A percentile compares a stretch with the other conserved stretches of the same genome.
Conservation (phyloP, 2,113 vertebrate genomes). For the Eurystomus gularis region DNA sequence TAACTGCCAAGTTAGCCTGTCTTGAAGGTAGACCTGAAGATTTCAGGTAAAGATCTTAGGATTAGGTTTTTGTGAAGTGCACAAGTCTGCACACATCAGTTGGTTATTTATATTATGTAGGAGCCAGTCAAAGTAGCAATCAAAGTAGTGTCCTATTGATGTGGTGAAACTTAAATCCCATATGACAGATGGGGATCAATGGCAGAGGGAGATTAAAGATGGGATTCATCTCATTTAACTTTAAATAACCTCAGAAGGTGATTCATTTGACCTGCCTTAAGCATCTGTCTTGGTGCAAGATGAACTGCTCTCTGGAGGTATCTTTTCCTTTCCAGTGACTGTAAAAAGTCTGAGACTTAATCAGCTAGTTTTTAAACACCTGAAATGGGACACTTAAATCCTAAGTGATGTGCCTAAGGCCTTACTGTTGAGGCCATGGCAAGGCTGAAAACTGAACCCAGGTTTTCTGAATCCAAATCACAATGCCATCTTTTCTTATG, state of each 20-base stretch:
- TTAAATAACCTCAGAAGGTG: conserved; percentile 55
- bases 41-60: not conserved
- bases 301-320: not conserved
- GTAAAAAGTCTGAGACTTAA: not conserved
- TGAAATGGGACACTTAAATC: not conserved
- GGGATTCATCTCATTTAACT: conserved; percentile 33
- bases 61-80: not conserved
- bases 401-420: not conserved
- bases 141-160: not conserved
- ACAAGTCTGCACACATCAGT: not conserved
- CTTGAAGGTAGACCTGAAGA: not conserved
- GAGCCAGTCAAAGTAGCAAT: not conserved
- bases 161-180: not conserved
- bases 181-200: conserved; percentile 43
- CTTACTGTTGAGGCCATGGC: not conserved
- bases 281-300: not conserved
- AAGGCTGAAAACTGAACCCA: not conserved
- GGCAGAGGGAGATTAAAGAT: conserved; percentile 31
- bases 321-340: not conserved
- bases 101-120: rapidly evolving
- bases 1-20: not conserved
- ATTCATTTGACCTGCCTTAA: conserved; percentile 39
- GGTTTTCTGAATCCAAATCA: not conserved
- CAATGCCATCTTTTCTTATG: not conserved
- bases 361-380: not conserved